Percentiles rank a stretch among this genome's conserved stretches.
Evolutionary conservation across 2,888 invertebrate genomes (phyloP).

Genomic region (Aphidoletes aphidimyza): DNA sequence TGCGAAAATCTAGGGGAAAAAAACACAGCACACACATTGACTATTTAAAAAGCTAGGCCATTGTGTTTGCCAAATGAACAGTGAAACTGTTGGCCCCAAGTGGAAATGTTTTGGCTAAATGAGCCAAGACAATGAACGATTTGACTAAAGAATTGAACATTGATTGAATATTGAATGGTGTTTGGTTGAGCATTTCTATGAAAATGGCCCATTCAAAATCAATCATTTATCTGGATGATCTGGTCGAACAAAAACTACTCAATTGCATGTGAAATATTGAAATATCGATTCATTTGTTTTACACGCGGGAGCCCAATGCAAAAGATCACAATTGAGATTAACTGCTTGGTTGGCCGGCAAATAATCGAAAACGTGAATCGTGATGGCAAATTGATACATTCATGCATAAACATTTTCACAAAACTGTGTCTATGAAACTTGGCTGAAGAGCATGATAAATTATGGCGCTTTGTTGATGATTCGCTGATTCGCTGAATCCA

Average conservation of each 20-base stretch:
- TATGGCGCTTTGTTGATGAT: background rate
- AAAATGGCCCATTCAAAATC: too few species aligned
- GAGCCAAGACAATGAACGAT: background rate
- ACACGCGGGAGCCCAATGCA: background rate
- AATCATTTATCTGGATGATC: too few species aligned
- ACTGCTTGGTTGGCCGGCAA: background rate
- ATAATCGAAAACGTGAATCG: background rate
- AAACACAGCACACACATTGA: background rate
- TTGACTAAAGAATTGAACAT: background rate
- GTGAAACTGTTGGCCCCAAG: background rate
- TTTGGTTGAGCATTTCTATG: background rate
- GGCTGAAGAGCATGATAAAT: background rate
- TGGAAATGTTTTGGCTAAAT: background rate
- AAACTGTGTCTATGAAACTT: background rate
- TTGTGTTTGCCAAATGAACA: slow-evolving; percentile 12
- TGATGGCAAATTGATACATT: background rate
- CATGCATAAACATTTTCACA: background rate
- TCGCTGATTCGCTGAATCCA: background rate
- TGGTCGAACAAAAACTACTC: too few species aligned
- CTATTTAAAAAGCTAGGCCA: background rate
- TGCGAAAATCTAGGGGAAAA: too few species aligned
- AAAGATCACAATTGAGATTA: background rate
- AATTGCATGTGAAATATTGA: background rate
- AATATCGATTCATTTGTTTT: background rate
- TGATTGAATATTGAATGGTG: background rate